Percentiles rank a stretch among this genome's conserved stretches.
These are phyloP conservation scores for Pterocles gutturalis DNA, from an alignment of 2,113 vertebrate species.

Conservation along the genomic window DNA sequence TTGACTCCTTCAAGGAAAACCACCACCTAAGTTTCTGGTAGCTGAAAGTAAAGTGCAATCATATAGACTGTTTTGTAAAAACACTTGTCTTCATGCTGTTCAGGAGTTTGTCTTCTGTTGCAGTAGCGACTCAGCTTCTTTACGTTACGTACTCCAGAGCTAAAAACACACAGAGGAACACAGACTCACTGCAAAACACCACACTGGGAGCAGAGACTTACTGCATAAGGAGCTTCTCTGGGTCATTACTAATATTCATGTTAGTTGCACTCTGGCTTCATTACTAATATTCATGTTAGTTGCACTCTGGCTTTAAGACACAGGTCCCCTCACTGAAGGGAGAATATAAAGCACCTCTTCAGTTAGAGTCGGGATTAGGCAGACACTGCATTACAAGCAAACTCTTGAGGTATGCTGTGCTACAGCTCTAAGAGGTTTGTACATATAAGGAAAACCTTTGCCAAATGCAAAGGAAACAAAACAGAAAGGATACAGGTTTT, in stretches of 20 bases:
- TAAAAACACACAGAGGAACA: background rate
- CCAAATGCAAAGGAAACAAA: background rate
- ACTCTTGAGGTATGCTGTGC: background rate
- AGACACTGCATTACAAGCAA: background rate
- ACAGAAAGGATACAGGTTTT: background rate
- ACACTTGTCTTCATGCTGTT: background rate
- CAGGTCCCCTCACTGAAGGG: background rate
- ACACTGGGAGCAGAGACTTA: background rate
- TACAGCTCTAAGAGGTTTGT: background rate
- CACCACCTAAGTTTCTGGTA: background rate
- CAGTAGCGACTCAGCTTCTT: background rate
- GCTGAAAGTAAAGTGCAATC: background rate
- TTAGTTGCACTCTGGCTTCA: background rate
- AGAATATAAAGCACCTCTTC: background rate
- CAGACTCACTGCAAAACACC: background rate
- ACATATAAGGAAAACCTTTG: background rate
- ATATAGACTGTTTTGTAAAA: background rate
- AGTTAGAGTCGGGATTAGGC: background rate
- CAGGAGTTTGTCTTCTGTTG: background rate
- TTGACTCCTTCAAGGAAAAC: conserved; percentile 42
- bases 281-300: fast-evolving
- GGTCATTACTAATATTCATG: background rate
- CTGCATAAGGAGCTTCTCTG: background rate
- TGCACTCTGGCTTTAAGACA: background rate
- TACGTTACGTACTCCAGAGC: fast-evolving